Percentiles rank a stretch among this genome's conserved stretches.
phyloP scores from a whole-genome alignment of 1,140 invertebrate genomes.

The Polypedilum vanderplanki region DNA sequence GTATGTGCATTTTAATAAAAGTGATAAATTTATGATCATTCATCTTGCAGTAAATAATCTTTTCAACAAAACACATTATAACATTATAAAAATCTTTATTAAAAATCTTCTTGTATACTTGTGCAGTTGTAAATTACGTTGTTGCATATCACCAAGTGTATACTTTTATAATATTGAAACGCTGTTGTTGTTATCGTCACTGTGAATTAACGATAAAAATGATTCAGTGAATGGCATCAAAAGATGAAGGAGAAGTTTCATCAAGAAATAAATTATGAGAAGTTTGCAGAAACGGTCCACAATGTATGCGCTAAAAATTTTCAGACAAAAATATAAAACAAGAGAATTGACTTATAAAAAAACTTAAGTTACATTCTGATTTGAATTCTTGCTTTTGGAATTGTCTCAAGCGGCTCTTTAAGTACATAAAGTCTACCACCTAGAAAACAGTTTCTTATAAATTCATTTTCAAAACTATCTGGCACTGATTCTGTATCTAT shows the following conservation, averaged over 20 bases:
- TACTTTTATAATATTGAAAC: neutral
- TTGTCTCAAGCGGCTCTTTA: slow-evolving; percentile 51
- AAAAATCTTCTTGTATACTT: neutral
- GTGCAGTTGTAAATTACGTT: neutral
- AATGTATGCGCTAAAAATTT: slow-evolving; percentile 39
- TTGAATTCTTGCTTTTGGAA: slow-evolving; percentile 49
- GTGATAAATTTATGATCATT: no score
- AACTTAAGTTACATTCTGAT: slow-evolving; percentile 46
- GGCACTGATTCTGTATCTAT: slow-evolving; percentile 43
- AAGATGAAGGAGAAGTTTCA: neutral
- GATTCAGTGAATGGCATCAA: slow-evolving; percentile 1
- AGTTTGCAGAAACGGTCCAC: slow-evolving; percentile 37
- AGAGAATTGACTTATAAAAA: slow-evolving; percentile 22
- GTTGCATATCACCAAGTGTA: neutral
- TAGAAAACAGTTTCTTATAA: slow-evolving; percentile 44
- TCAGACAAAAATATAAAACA: slow-evolving; percentile 1
- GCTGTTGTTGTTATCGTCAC: neutral
- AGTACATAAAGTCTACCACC: slow-evolving; percentile 53
- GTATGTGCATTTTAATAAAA: no score
- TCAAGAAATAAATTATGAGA: slow-evolving; percentile 34
- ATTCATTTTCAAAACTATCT: slow-evolving; percentile 47
- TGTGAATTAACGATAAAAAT: neutral
- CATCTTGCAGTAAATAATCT: no score
- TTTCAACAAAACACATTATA: no score
- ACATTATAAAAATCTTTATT: no score